Evolutionary conservation across 2,113 vertebrate species (phyloP).

Genomic region (Carollia perspicillata): DNA sequence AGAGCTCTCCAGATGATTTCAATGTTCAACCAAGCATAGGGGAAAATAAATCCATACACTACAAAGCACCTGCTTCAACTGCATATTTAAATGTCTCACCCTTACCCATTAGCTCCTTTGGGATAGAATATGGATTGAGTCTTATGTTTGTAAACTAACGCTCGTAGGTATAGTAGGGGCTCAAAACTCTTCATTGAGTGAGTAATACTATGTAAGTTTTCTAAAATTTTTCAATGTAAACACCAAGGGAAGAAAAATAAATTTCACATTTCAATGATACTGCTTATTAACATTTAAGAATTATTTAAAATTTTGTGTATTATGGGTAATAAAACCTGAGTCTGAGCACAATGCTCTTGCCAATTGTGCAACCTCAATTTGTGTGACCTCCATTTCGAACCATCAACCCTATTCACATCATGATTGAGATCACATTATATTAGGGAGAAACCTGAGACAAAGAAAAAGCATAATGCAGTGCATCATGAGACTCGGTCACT

Average conservation of each 20-base stretch:
- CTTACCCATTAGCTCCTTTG: background rate
- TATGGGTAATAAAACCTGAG: background rate
- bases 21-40: background rate
- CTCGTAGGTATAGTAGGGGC: background rate
- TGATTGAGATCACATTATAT: background rate
- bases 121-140: background rate
- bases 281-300: background rate
- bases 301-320: background rate
- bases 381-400: background rate
- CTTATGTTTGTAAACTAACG: background rate
- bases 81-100: background rate
- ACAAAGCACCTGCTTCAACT: background rate
- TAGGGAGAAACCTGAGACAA: background rate
- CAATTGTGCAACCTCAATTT: background rate
- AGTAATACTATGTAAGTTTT: background rate
- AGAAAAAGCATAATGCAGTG: background rate
- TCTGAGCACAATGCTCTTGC: background rate
- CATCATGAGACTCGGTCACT: background rate
- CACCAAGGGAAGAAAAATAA: background rate
- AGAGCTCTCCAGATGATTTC: conserved; percentile 6
- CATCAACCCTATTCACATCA: background rate
- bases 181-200: background rate
- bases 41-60: background rate
- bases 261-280: background rate
- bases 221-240: background rate